A percentile compares a stretch with the other conserved stretches of the same genome.
These are phyloP conservation scores for Empidonax alnorum DNA, from an alignment of 2,113 vertebrate genomes.

Conservation along the genomic window DNA sequence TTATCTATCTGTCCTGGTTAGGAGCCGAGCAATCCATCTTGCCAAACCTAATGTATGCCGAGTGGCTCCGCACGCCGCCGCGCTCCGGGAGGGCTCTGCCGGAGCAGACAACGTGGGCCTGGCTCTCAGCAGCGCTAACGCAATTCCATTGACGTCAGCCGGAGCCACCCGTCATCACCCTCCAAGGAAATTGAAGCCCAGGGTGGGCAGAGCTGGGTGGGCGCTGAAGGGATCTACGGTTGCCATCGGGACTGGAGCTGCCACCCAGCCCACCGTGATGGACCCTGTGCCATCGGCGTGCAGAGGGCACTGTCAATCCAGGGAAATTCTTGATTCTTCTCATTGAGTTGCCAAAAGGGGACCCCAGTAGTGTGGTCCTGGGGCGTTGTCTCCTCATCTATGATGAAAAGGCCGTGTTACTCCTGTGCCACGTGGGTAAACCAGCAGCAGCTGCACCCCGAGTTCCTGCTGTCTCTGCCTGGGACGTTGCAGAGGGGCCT, in stretches of 20 bases:
- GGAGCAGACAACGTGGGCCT: not conserved
- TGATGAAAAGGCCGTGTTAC: slow-evolving; percentile 47
- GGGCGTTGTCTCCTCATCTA: slow-evolving; percentile 41
- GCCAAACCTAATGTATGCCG: not conserved
- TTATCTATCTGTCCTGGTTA: slow-evolving; percentile 49
- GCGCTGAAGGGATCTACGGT: not conserved
- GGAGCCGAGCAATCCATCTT: slow-evolving; percentile 39
- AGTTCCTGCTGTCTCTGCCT: not conserved
- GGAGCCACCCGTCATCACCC: not conserved
- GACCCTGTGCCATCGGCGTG: not conserved
- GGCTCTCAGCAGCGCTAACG: not conserved
- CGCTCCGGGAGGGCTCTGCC: not conserved
- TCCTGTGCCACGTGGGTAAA: not conserved
- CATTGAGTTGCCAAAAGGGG: slow-evolving; percentile 21
- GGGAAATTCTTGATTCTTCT: not conserved
- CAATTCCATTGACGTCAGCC: not conserved
- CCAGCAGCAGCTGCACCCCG: not conserved
- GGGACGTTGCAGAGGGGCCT: not conserved
- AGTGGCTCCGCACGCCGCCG: not conserved
- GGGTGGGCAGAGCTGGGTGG: not conserved
- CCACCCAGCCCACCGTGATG: fast-evolving
- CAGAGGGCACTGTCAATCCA: not conserved
- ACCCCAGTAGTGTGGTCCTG: not conserved
- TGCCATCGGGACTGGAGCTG: not conserved
- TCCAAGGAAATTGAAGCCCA: not conserved